Conservation (phyloP, 2,888 invertebrate genomes). For the Pomacea canaliculata region DNA sequence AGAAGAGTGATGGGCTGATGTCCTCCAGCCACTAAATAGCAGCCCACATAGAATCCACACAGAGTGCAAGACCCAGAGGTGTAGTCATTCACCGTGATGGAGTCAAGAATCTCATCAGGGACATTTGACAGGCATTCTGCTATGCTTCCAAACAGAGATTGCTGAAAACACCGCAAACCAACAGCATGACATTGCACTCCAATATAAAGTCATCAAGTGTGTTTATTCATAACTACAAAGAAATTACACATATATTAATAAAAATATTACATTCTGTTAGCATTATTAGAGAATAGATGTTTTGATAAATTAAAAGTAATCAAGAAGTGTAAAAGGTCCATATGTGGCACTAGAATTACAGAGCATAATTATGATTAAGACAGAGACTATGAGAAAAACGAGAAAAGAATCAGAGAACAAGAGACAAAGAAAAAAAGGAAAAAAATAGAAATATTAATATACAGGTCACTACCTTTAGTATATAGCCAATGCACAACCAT, state of each 20-base stretch:
- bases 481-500: no score
- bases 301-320: no score
- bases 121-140: constrained; percentile 54
- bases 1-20: constrained; percentile 60
- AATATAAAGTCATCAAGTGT: background rate
- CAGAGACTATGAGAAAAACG: no score
- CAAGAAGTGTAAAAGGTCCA: no score
- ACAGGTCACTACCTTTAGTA: no score
- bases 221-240: background rate
- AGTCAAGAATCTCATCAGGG: constrained; percentile 59
- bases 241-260: background rate
- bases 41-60: constrained; percentile 52
- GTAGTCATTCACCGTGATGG: constrained; percentile 54
- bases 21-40: constrained; percentile 58
- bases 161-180: constrained; percentile 18
- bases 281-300: no score
- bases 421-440: no score
- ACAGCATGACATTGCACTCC: constrained; percentile 5
- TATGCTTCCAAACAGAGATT: constrained; percentile 28
- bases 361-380: no score
- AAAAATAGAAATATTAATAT: no score
- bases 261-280: background rate
- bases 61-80: constrained; percentile 33
- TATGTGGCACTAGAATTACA: no score
- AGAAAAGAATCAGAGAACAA: no score